phyloP scores from a whole-genome alignment of 2,797 vertebrate species.

The Ara ararauna region DNA sequence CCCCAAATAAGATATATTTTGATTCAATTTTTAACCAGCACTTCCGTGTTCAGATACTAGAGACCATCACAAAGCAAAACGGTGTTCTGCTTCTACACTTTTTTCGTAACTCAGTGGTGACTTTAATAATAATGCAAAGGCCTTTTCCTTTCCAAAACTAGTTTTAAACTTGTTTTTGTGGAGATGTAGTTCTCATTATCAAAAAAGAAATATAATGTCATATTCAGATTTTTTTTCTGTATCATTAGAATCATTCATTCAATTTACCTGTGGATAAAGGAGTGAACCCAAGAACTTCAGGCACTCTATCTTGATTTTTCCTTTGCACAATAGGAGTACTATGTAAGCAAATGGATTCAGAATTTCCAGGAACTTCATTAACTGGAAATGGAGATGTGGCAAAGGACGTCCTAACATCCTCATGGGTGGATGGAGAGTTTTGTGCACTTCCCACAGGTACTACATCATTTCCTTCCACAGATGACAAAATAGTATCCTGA shows the following conservation, averaged over 20 bases:
- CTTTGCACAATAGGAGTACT: conserved; percentile 86
- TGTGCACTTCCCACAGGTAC: conserved; percentile 45
- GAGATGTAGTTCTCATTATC: neutral
- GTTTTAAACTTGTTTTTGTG: neutral
- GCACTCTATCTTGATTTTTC: conserved; percentile 63
- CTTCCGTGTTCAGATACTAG: neutral
- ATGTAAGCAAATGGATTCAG: conserved; percentile 79
- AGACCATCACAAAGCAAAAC: neutral
- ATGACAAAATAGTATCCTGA: conserved; percentile 57
- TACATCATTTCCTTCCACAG: conserved; percentile 38
- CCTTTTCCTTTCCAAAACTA: neutral
- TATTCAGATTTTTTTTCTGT: neutral
- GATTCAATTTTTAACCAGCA: neutral
- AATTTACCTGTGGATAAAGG: conserved; percentile 85
- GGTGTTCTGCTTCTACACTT: neutral
- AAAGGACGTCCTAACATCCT: conserved; percentile 56
- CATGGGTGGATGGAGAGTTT: conserved; percentile 59
- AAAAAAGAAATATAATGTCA: neutral
- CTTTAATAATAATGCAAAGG: neutral
- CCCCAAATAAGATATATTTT: neutral
- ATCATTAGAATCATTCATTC: neutral
- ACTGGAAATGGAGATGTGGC: conserved; percentile 56
- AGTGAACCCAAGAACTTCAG: conserved; percentile 82
- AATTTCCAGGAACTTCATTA: conserved; percentile 65
- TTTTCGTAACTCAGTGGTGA: neutral